A percentile compares a stretch with the other conserved stretches of the same genome.
Conservation (phyloP, 2,113 vertebrate species). For the Melierax canorus region DNA sequence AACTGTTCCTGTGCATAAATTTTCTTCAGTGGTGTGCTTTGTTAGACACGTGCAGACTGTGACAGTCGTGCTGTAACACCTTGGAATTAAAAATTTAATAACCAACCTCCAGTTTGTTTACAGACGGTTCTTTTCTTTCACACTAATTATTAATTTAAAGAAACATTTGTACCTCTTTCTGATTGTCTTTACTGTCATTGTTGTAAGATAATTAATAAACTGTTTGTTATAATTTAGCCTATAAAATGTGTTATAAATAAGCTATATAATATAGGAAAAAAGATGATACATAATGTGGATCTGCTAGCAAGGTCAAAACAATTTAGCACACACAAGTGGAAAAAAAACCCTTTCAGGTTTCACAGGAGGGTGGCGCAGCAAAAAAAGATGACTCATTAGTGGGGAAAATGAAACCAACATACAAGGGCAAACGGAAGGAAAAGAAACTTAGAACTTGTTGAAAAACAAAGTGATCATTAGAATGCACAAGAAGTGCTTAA, state of each 20-base stretch:
- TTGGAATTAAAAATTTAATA: neutral
- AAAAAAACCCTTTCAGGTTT: neutral
- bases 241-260: neutral
- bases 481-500: neutral
- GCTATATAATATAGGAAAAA: accelerated
- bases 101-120: neutral
- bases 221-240: neutral
- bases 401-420: neutral
- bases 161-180: neutral
- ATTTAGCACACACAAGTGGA: accelerated
- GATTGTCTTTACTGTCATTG: neutral
- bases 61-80: neutral
- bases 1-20: neutral
- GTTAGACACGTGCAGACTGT: neutral
- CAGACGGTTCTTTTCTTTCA: neutral
- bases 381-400: neutral
- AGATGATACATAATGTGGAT: neutral
- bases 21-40: neutral
- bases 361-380: neutral
- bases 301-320: neutral
- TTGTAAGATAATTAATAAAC: neutral
- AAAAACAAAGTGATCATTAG: neutral
- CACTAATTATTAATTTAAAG: neutral
- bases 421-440: neutral
- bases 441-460: neutral